Conservation (phyloP, 2,888 invertebrate genomes). For the Heliconius ismenius region DNA sequence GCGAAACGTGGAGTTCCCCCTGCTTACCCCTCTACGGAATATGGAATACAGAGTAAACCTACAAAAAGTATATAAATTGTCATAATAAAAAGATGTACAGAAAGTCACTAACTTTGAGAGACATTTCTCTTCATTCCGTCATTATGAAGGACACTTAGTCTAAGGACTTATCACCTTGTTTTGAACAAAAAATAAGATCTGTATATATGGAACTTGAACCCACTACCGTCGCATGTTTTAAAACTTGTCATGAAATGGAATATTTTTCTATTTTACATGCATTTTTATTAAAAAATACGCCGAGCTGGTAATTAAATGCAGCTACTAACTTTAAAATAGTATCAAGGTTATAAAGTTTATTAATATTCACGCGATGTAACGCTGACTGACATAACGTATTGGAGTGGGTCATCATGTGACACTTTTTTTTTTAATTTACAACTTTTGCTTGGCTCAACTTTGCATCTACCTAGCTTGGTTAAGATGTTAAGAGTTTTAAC, state of each 20-base stretch:
- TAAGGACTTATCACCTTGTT: neutral
- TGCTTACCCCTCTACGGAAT: too few relatives aligned
- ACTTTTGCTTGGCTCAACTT: neutral
- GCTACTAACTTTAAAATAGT: constrained; percentile 22
- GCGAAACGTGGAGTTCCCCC: too few relatives aligned
- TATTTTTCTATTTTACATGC: neutral
- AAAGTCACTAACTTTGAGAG: too few relatives aligned
- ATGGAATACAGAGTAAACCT: too few relatives aligned
- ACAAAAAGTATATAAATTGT: too few relatives aligned
- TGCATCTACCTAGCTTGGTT: neutral
- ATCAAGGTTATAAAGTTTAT: constrained; percentile 32
- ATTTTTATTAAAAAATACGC: neutral
- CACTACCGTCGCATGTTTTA: neutral
- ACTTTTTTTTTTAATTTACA: constrained; percentile 10
- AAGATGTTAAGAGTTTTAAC: neutral
- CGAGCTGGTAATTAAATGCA: neutral
- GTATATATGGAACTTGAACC: neutral
- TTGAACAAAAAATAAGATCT: neutral
- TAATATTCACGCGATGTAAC: constrained; percentile 31
- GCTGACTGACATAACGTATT: constrained; percentile 26
- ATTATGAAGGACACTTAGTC: neutral
- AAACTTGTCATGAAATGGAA: neutral
- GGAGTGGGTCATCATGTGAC: constrained; percentile 8
- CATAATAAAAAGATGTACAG: too few relatives aligned
- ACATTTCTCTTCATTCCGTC: neutral